Base-by-base conservation (phyloP, 2,113 vertebrate species). In the Periophthalmus modestus region DNA sequence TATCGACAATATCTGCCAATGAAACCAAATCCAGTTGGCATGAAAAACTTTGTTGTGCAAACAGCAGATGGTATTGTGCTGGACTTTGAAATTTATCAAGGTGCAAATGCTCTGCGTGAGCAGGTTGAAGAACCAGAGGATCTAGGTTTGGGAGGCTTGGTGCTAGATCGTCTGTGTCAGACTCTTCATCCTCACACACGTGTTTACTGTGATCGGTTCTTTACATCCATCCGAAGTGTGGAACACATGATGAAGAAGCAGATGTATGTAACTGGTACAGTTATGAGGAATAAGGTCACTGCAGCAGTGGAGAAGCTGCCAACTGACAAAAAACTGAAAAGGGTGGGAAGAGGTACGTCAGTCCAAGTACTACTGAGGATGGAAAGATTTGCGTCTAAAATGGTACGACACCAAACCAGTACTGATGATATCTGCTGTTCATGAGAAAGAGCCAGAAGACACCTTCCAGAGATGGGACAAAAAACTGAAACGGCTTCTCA, bases 371-470 rank as follows among this genome's bases (percentile, higher is more conserved):
- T n/a, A 39, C 1, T 5, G 28, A 6, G 11, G 67, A 66, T 71
- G 67, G 61, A 19, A 75, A 68, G 7, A 1, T 80, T 0, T 75
- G 54, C 1, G 46, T 46, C 0, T 80, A 3, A 75, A 75, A 63
- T 80, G 63, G 65, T 68, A 57, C 36, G 73, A 72, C 65, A 63
- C 72, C 7, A 80, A 80, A 52, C 34, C 63, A 1, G 33, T 71
- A 7, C 6, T 74, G 52, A 66, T 74, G 39, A 4, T 71, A 4
- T 74, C 72, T 46, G 13, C 3, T 71, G 54, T 61, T 52, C 46
- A 62, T 71, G 68, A 2, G 57, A 5, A 0, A 48, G 11, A 76
- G 68, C 72, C 46, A 1, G 68, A 80, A 68, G 52, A 74, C 54
- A 54, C 61, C 21, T 71, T 39, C 66, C 23, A 73, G 28, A 0